A percentile compares a stretch with the other conserved stretches of the same genome.
Evolutionary conservation across 2,797 vertebrate species (phyloP).

Genomic region (Synanceia verrucosa): DNA sequence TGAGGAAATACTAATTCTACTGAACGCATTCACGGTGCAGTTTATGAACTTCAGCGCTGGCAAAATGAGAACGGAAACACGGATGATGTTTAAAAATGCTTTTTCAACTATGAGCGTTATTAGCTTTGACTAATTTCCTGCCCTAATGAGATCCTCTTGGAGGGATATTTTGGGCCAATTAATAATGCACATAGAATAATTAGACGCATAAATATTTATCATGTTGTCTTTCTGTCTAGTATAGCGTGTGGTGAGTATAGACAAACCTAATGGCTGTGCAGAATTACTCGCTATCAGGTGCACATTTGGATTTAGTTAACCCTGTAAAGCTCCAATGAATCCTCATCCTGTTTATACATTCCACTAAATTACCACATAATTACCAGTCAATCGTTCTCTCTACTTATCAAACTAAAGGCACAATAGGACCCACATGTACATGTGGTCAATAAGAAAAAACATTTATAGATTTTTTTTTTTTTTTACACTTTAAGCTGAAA

Average conservation of each 20-base stretch:
- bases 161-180: slow-evolving; percentile 82
- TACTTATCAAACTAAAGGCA: neutral
- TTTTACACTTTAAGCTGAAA: neutral
- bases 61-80: slow-evolving; percentile 61
- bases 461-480: too few relatives aligned
- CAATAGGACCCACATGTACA: neutral
- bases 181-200: slow-evolving; percentile 85
- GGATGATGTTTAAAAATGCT: slow-evolving; percentile 77
- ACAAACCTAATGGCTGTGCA: slow-evolving; percentile 30
- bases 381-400: neutral
- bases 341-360: neutral
- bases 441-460: neutral
- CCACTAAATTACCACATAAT: neutral
- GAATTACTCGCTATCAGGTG: neutral
- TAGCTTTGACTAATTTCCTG: slow-evolving; percentile 84
- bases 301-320: neutral
- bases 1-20: slow-evolving; percentile 76
- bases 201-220: slow-evolving; percentile 83
- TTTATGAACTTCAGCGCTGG: slow-evolving; percentile 66
- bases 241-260: slow-evolving; percentile 37
- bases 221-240: slow-evolving; percentile 66
- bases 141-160: slow-evolving; percentile 82
- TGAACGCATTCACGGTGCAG: slow-evolving; percentile 59
- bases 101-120: slow-evolving; percentile 80
- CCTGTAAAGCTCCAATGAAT: neutral